phyloP scores from a whole-genome alignment of 2,113 vertebrate species.

The Myanophis thanlyinensis region DNA sequence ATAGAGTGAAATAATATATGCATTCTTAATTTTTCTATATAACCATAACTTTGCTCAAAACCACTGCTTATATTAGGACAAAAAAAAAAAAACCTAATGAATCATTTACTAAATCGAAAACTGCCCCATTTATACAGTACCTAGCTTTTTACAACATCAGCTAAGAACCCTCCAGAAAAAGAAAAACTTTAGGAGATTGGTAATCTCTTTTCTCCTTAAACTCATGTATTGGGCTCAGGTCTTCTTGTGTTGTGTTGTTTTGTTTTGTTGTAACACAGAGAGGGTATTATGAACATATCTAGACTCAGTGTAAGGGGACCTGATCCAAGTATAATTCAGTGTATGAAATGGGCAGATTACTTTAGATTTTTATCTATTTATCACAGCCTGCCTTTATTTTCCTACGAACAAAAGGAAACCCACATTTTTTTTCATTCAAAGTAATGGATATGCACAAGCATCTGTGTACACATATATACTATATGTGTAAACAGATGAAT shows the following conservation, averaged over 20 bases:
- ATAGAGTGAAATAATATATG: too few species aligned
- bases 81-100: not conserved
- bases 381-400: not conserved
- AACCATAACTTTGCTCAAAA: not conserved
- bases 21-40: too few species aligned
- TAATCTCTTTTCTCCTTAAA: not conserved
- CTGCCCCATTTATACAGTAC: not conserved
- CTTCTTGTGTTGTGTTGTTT: not conserved
- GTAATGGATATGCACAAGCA: not conserved
- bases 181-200: not conserved
- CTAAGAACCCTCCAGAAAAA: too few species aligned
- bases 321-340: not conserved
- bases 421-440: not conserved
- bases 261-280: not conserved
- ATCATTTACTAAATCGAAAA: too few species aligned
- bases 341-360: not conserved
- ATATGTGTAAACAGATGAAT: not conserved
- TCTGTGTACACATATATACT: not conserved
- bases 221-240: not conserved
- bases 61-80: not conserved
- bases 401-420: not conserved
- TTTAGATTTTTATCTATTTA: not conserved
- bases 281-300: not conserved
- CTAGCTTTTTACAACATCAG: not conserved
- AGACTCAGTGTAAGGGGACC: not conserved